Conservation (phyloP, 2,888 invertebrate species). For the Drosophila rellima region DNA sequence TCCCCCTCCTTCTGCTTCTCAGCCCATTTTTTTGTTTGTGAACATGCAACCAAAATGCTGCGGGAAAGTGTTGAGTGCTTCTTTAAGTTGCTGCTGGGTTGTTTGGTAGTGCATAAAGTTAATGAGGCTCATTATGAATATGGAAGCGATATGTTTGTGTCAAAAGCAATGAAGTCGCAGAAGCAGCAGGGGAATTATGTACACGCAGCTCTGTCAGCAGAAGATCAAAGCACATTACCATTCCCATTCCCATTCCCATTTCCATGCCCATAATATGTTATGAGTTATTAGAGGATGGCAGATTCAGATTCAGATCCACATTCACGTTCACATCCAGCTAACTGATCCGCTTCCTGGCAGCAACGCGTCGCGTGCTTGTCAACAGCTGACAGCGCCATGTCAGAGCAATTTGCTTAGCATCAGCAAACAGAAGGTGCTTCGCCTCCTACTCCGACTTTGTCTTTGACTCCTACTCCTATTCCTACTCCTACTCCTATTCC, state of each 20-base stretch:
- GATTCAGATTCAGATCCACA: conserved; percentile 15
- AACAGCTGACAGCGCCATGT: conserved; percentile 84
- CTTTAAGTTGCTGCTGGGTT: conserved; percentile 29
- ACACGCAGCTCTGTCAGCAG: conserved; percentile 60
- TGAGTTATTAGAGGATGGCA: conserved; percentile 69
- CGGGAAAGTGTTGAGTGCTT: conserved; percentile 74
- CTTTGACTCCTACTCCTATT: conserved; percentile 25
- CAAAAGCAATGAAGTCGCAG: conserved; percentile 65
- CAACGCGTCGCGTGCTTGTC: conserved; percentile 74
- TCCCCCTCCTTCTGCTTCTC: background rate
- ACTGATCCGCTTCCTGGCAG: conserved; percentile 69
- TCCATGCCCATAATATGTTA: conserved; percentile 73
- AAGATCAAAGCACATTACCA: conserved; percentile 80
- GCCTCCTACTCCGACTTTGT: conserved; percentile 31
- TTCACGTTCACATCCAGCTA: conserved; percentile 11
- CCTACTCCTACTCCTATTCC: conserved; percentile 8
- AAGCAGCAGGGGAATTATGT: conserved; percentile 61
- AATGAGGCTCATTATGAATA: conserved; percentile 85
- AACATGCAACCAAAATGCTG: conserved; percentile 23
- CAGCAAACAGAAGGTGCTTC: conserved; percentile 41
- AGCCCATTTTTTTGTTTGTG: background rate
- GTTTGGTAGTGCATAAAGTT: conserved; percentile 68
- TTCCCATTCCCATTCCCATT: conserved; percentile 43
- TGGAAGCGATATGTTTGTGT: conserved; percentile 81
- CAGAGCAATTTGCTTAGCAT: conserved; percentile 84